These are phyloP conservation scores for Deroptyus accipitrinus DNA, from an alignment of 2,113 vertebrate genomes.

Conservation along the genomic window DNA sequence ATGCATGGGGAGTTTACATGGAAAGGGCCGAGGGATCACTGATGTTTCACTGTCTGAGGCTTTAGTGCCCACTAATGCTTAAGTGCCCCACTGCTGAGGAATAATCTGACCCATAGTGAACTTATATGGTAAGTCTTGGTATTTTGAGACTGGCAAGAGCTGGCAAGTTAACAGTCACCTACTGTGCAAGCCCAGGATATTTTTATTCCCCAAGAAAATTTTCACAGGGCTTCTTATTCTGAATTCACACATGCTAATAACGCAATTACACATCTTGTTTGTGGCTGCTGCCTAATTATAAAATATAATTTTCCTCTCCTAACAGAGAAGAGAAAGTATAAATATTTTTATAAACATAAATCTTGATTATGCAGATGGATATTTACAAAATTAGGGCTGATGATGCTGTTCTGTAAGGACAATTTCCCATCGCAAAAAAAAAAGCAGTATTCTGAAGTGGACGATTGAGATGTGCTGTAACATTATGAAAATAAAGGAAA, in stretches of 20 bases:
- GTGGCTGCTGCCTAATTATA: constrained; percentile 20
- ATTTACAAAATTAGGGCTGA: neutral
- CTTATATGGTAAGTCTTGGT: neutral
- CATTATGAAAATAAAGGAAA: neutral
- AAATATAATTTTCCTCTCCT: constrained; percentile 22
- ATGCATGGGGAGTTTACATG: neutral
- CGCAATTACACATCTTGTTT: neutral
- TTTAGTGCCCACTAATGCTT: neutral
- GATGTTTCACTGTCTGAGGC: neutral
- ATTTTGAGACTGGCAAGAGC: constrained; percentile 18
- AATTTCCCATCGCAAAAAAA: neutral
- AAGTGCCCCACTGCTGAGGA: neutral
- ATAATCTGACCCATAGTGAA: neutral
- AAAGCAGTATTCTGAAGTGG: neutral
- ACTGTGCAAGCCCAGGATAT: neutral
- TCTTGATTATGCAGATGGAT: neutral
- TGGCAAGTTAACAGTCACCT: constrained; percentile 53
- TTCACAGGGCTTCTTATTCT: constrained; percentile 41
- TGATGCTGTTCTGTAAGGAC: neutral
- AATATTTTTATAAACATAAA: constrained; percentile 16
- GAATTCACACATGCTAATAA: constrained; percentile 58
- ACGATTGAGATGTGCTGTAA: neutral
- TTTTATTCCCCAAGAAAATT: constrained; percentile 23
- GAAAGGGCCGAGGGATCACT: neutral
- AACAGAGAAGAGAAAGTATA: neutral